Percentiles rank a stretch among this genome's conserved stretches.
phyloP scores from a whole-genome alignment of 2,888 invertebrate species.

The Apodemia mormo region DNA sequence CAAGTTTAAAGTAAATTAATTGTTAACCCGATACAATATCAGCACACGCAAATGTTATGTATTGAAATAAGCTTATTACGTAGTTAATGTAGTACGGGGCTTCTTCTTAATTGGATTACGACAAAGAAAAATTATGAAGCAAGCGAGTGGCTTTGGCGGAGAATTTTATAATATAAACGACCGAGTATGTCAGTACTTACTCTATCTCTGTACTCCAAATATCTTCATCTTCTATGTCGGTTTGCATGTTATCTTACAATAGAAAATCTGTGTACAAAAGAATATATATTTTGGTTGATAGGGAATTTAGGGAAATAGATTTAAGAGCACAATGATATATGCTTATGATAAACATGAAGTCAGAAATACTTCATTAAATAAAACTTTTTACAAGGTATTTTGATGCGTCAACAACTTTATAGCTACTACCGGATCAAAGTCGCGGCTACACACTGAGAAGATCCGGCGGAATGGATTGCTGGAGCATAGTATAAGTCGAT shows the following conservation, averaged over 20 bases:
- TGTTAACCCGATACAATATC: background rate
- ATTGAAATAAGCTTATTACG: slow-evolving; percentile 8
- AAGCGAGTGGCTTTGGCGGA: slow-evolving; percentile 18
- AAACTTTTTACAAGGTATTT: no score
- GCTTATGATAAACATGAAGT: background rate
- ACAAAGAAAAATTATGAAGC: slow-evolving; percentile 11
- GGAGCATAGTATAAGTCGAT: no score
- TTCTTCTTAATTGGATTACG: slow-evolving; percentile 37
- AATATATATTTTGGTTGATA: slow-evolving; percentile 1
- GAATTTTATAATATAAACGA: slow-evolving; percentile 8
- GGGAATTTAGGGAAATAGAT: background rate
- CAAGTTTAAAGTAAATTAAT: slow-evolving; percentile 3
- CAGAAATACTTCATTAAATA: no score
- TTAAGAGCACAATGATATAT: background rate
- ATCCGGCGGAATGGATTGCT: no score
- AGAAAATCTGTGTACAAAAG: slow-evolving; percentile 10
- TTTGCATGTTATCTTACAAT: slow-evolving; percentile 38
- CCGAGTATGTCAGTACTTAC: slow-evolving; percentile 48
- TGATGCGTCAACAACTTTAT: no score
- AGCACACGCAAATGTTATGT: background rate
- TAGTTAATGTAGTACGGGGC: slow-evolving; percentile 21
- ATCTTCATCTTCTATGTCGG: slow-evolving; percentile 49
- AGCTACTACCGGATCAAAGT: no score
- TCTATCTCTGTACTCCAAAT: slow-evolving; percentile 61
- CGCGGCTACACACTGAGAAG: no score